A percentile compares a stretch with the other conserved stretches of the same genome.
Evolutionary conservation across 2,113 vertebrate genomes (phyloP).

Genomic region (Phainopepla nitens): DNA sequence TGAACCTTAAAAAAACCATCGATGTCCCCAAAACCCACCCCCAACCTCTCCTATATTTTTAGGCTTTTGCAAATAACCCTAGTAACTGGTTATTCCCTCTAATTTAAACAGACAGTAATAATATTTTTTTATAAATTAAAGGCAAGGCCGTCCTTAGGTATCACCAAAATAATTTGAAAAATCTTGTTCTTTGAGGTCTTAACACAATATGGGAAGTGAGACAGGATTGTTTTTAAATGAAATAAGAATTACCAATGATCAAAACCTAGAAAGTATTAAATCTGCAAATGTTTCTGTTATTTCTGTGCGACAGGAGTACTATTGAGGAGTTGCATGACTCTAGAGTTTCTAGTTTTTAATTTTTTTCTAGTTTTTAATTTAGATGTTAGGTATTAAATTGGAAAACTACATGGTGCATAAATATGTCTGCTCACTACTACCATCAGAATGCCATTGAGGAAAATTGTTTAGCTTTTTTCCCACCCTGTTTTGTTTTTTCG

Average conservation of each 20-base stretch:
- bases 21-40: accelerated
- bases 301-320: neutral
- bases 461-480: neutral
- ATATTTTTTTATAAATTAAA: neutral
- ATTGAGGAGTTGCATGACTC: neutral
- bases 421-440: neutral
- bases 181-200: neutral
- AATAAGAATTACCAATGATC: neutral
- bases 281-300: neutral
- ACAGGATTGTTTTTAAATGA: neutral
- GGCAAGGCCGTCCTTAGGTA: neutral
- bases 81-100: neutral
- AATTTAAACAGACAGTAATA: neutral
- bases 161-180: neutral
- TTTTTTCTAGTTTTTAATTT: neutral
- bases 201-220: neutral
- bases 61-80: neutral
- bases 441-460: neutral
- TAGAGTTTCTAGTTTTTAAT: neutral
- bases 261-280: neutral
- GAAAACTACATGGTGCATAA: neutral
- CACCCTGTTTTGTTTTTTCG: neutral
- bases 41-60: neutral
- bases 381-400: too few relatives aligned
- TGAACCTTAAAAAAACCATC: neutral